Evolutionary conservation across 2,888 invertebrate species (phyloP).

Genomic region (Exephanes ischioxanthus): DNA sequence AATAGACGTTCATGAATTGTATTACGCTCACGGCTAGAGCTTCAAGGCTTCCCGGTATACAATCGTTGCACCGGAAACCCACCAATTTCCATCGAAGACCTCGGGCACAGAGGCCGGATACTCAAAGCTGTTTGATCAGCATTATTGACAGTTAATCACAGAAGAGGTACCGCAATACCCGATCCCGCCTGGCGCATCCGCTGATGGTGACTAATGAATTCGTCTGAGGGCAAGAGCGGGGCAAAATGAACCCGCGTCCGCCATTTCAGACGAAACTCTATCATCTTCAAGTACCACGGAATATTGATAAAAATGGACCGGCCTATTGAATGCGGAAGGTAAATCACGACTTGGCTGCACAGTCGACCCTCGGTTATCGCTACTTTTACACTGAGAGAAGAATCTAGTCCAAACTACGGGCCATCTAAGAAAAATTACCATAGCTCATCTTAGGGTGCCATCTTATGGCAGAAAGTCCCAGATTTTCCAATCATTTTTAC

Average conservation of each 20-base stretch:
- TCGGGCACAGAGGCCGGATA: background rate
- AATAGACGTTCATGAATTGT: background rate
- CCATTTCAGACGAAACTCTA: background rate
- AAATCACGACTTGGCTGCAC: background rate
- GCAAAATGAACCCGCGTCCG: background rate
- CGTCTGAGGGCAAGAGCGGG: background rate
- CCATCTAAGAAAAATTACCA: too few species aligned
- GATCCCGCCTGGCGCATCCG: background rate
- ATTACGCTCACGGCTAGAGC: background rate
- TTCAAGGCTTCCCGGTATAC: background rate
- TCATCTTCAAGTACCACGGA: background rate
- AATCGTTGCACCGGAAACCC: background rate
- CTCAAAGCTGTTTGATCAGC: slow-evolving; percentile 38
- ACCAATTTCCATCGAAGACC: background rate
- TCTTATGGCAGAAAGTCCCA: too few species aligned
- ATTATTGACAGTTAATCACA: slow-evolving; percentile 33
- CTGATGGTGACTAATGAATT: background rate
- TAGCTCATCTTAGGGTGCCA: too few species aligned
- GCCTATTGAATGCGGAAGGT: background rate
- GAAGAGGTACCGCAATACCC: slow-evolving; percentile 24
- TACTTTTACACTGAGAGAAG: too few species aligned
- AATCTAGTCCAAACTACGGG: too few species aligned
- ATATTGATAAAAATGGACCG: background rate
- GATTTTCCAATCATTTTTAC: too few species aligned
- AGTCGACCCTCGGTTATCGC: background rate